phyloP scores from a whole-genome alignment of 2,113 vertebrate genomes.

The Lathamus discolor region DNA sequence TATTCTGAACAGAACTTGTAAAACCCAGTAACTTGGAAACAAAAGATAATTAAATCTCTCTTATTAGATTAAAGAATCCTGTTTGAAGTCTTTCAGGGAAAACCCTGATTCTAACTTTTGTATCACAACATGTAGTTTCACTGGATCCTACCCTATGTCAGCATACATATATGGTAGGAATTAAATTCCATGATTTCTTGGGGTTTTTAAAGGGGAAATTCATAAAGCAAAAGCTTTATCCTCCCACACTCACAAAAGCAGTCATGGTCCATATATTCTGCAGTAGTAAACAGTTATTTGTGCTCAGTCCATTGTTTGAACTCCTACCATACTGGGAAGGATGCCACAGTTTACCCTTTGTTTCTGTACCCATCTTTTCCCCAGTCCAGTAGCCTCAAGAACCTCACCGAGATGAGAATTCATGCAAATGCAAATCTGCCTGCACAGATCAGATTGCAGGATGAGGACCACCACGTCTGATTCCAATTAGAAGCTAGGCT shows the following conservation, averaged over 20 bases:
- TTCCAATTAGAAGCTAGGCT: background rate
- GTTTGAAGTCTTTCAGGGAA: background rate
- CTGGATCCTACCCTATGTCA: slow-evolving; percentile 34
- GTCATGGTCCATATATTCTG: slow-evolving; percentile 7
- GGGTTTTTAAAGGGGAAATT: background rate
- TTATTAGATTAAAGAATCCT: slow-evolving; percentile 14
- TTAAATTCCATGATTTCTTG: background rate
- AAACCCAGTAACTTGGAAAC: slow-evolving; percentile 24
- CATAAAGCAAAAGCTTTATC: background rate
- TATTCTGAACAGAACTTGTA: slow-evolving; percentile 18
- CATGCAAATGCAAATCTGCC: background rate
- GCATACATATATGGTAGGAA: background rate
- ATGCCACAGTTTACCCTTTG: background rate
- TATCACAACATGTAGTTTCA: background rate
- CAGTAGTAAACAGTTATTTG: slow-evolving; percentile 9
- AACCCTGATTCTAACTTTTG: slow-evolving; percentile 25
- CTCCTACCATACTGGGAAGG: background rate
- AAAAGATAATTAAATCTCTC: slow-evolving; percentile 20
- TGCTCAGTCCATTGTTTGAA: background rate
- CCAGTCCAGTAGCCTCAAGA: background rate
- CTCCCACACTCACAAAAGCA: background rate
- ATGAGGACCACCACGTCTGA: background rate
- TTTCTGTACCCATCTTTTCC: background rate
- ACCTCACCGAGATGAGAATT: background rate
- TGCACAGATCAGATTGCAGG: background rate